These are phyloP conservation scores for Eudorcas thomsonii DNA, from an alignment of 2,113 vertebrate genomes.

Conservation along the genomic window DNA sequence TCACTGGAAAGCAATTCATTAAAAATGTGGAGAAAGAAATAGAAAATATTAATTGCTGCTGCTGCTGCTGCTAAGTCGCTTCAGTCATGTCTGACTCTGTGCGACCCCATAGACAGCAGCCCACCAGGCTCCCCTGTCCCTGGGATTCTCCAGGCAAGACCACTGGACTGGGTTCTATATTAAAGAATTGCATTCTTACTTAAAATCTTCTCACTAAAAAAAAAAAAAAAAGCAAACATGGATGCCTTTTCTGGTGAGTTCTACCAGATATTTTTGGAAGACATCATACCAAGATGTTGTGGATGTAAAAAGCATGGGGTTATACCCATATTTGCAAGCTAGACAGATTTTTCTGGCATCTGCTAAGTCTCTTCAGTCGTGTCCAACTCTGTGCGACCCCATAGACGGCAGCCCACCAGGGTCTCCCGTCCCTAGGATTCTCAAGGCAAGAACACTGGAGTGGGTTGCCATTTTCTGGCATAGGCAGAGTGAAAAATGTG, in stretches of 20 bases:
- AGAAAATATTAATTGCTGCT: background rate
- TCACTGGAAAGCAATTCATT: background rate
- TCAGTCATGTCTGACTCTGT: too few species aligned
- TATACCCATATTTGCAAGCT: background rate
- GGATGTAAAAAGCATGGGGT: background rate
- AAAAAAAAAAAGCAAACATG: background rate
- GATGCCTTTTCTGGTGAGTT: background rate
- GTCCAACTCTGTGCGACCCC: too few species aligned
- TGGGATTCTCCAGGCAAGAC: too few species aligned
- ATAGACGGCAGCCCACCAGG: too few species aligned
- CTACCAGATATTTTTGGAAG: background rate
- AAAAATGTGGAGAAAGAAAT: background rate
- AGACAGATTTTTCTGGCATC: background rate
- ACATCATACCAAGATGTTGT: background rate
- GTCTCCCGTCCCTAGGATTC: too few species aligned
- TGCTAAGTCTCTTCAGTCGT: too few species aligned
- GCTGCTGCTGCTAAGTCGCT: too few species aligned
- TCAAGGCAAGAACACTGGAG: too few species aligned
- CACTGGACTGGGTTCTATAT: background rate
- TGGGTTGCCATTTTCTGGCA: background rate
- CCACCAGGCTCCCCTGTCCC: too few species aligned
- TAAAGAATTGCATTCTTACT: background rate
- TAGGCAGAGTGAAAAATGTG: background rate
- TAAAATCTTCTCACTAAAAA: background rate
- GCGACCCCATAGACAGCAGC: too few species aligned